Conservation (phyloP, 2,888 invertebrate species). For the Perizoma flavofasciatum region DNA sequence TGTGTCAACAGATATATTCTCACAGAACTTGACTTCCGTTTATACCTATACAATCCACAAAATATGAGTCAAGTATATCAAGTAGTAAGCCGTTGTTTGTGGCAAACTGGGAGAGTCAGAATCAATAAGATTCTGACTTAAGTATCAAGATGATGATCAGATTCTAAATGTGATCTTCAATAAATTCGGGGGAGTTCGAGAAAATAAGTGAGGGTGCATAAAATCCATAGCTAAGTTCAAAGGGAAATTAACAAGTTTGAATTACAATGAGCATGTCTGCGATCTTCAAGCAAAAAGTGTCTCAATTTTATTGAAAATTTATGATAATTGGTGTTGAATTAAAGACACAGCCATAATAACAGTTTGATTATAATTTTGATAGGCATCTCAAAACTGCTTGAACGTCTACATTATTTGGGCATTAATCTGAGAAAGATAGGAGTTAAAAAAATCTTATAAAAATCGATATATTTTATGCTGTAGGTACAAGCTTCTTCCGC, state of each 20-base stretch:
- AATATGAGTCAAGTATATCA: not conserved
- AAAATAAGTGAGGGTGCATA: constrained; percentile 13
- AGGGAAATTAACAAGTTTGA: not conserved
- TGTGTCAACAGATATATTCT: constrained; percentile 21
- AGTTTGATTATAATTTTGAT: not conserved
- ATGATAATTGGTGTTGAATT: too few species aligned
- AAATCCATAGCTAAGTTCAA: constrained; percentile 14
- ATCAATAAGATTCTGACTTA: too few species aligned
- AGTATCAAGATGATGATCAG: not conserved
- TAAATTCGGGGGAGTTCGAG: not conserved
- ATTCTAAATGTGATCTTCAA: not conserved
- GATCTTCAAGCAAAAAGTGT: not conserved
- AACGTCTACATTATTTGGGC: too few species aligned
- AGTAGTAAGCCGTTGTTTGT: too few species aligned
- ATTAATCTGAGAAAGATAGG: too few species aligned
- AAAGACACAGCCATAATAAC: too few species aligned
- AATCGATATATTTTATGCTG: too few species aligned
- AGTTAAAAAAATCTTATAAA: too few species aligned
- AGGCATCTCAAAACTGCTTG: not conserved
- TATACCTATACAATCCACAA: not conserved
- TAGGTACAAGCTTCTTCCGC: too few species aligned
- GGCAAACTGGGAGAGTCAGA: too few species aligned
- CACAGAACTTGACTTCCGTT: constrained; percentile 16
- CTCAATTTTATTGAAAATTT: not conserved
- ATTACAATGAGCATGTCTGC: too few species aligned